These are phyloP conservation scores for Saiga tatarica DNA, from an alignment of 2,113 vertebrate species.

Conservation along the genomic window DNA sequence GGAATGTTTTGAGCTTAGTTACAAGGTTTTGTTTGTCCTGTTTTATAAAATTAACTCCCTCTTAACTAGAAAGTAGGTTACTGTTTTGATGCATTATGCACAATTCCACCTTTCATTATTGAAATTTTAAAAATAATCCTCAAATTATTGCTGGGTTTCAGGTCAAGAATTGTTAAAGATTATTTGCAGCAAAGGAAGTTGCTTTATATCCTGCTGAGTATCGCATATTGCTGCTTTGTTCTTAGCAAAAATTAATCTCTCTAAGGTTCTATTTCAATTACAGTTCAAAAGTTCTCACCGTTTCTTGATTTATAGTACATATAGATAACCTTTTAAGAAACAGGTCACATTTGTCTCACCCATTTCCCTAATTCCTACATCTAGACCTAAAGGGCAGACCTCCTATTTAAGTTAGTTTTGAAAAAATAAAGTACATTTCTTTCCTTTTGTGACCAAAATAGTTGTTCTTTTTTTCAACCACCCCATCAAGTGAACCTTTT, in stretches of 20 bases:
- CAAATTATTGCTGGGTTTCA: not conserved
- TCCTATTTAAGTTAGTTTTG: slow-evolving; percentile 56
- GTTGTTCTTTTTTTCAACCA: slow-evolving; percentile 50
- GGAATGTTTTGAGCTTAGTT: not conserved
- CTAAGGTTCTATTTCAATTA: not conserved
- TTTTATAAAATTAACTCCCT: not conserved
- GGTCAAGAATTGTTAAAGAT: slow-evolving; percentile 6
- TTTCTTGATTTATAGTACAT: slow-evolving; percentile 43
- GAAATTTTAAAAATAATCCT: not conserved
- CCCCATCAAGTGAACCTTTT: slow-evolving; percentile 55
- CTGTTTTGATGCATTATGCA: not conserved
- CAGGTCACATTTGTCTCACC: not conserved
- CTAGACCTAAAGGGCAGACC: slow-evolving; percentile 52
- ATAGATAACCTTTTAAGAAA: slow-evolving; percentile 39
- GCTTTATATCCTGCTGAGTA: not conserved
- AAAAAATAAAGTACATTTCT: slow-evolving; percentile 53
- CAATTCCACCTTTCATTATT: not conserved
- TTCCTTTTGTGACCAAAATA: slow-evolving; percentile 47
- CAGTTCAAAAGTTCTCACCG: slow-evolving; percentile 31
- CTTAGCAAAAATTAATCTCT: slow-evolving; percentile 22
- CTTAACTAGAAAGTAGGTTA: not conserved
- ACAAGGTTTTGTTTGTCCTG: not conserved
- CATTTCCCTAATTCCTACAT: slow-evolving; percentile 39
- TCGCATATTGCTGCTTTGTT: not conserved
- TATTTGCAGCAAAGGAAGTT: not conserved